A percentile compares a stretch with the other conserved stretches of the same genome.
phyloP scores from a whole-genome alignment of 2,113 vertebrate genomes.

The Tragelaphus buxtoni region DNA sequence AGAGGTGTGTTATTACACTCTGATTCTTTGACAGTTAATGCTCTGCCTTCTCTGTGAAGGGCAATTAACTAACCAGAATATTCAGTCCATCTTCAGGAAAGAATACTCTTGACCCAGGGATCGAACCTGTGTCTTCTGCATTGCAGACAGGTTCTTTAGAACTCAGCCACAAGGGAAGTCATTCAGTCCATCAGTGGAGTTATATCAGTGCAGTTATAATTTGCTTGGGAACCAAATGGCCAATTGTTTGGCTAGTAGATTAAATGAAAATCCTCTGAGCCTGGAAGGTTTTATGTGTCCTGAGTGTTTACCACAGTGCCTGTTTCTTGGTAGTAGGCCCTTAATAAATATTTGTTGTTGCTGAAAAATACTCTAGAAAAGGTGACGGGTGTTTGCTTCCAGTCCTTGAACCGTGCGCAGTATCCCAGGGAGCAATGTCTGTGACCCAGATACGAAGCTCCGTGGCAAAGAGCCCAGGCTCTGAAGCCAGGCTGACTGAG shows the following conservation, averaged over 20 bases:
- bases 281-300: neutral
- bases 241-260: neutral
- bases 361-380: neutral
- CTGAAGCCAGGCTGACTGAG: neutral
- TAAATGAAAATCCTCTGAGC: neutral
- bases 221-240: neutral
- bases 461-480: neutral
- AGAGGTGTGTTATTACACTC: too few species aligned
- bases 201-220: neutral
- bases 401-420: accelerated
- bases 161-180: accelerated
- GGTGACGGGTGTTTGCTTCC: neutral
- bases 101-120: neutral
- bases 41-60: neutral
- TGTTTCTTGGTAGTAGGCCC: accelerated
- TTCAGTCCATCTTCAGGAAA: neutral
- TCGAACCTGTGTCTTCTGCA: neutral
- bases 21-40: neutral
- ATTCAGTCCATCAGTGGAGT: accelerated
- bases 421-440: accelerated
- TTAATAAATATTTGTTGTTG: neutral
- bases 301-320: neutral
- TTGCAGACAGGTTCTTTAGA: neutral
- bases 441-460: too few species aligned
- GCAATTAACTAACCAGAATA: neutral